phyloP scores from a whole-genome alignment of 2,797 vertebrate species.

The Knipowitschia caucasica region DNA sequence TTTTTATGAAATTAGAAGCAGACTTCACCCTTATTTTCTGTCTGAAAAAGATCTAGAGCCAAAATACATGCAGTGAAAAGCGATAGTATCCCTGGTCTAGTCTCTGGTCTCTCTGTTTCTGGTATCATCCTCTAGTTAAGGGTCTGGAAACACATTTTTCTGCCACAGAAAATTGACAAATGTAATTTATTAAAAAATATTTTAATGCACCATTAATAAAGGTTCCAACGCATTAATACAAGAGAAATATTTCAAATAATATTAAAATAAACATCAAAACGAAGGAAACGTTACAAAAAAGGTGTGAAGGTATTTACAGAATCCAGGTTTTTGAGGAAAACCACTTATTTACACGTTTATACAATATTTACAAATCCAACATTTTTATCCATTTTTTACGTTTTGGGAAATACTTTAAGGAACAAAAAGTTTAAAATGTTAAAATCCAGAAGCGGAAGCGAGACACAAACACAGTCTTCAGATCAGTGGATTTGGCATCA shows the following conservation, averaged over 20 bases:
- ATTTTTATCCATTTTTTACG: constrained; percentile 45
- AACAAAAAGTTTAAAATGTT: constrained; percentile 41
- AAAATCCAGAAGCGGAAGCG: constrained; percentile 48
- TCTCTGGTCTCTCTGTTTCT: too few relatives aligned
- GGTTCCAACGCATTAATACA: constrained; percentile 86
- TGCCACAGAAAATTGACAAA: constrained; percentile 3
- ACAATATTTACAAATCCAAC: constrained; percentile 81
- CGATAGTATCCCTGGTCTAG: too few relatives aligned
- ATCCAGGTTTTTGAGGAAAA: constrained; percentile 75
- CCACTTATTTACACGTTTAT: constrained; percentile 83
- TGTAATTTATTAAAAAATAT: constrained; percentile 82
- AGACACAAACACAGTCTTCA: constrained; percentile 8
- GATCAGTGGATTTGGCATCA: not conserved
- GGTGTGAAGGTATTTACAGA: constrained; percentile 82
- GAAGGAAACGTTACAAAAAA: constrained; percentile 76
- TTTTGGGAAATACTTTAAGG: constrained; percentile 65
- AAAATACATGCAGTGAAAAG: too few relatives aligned
- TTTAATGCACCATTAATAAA: constrained; percentile 90
- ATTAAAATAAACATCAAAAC: constrained; percentile 84
- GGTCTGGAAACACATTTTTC: too few relatives aligned
- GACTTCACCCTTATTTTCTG: too few relatives aligned
- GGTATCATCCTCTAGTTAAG: too few relatives aligned
- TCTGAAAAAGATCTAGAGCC: too few relatives aligned
- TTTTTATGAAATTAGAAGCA: too few relatives aligned
- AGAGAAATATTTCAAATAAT: constrained; percentile 87